Evolutionary conservation across 2,888 invertebrate genomes (phyloP).

Genomic region (Tridacna crocea): DNA sequence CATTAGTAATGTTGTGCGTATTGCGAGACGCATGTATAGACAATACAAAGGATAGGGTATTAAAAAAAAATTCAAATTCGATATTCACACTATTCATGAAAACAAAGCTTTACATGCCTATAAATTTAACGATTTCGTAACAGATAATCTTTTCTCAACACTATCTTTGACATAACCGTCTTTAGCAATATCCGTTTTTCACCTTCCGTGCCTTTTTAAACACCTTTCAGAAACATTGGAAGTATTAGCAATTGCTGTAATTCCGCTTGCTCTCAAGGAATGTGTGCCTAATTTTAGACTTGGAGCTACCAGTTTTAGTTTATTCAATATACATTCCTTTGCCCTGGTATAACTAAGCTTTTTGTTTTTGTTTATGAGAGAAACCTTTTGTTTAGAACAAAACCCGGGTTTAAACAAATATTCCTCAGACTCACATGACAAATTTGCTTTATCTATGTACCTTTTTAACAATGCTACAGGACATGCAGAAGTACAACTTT

Average conservation of each 20-base stretch:
- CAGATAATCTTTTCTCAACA: constrained; percentile 10
- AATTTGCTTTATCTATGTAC: constrained; percentile 15
- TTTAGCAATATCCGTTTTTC: constrained; percentile 35
- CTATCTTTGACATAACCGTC: constrained; percentile 36
- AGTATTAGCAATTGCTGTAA: constrained; percentile 20
- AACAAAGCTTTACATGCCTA: too few relatives aligned
- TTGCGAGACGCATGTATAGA: too few relatives aligned
- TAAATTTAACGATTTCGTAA: too few relatives aligned
- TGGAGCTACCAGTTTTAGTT: constrained; percentile 37
- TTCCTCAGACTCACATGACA: neutral
- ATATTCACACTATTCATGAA: too few relatives aligned
- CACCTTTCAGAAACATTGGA: constrained; percentile 28
- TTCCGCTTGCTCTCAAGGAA: constrained; percentile 36
- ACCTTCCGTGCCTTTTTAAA: constrained; percentile 42
- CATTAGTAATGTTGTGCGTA: too few relatives aligned
- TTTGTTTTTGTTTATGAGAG: constrained; percentile 21
- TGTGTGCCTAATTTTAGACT: constrained; percentile 36
- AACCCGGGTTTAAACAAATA: constrained; percentile 34
- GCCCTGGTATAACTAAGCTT: constrained; percentile 39
- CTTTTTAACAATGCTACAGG: constrained; percentile 26
- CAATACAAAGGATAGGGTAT: too few relatives aligned
- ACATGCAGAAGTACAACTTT: constrained; percentile 34
- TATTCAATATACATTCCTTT: constrained; percentile 27
- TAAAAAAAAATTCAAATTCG: too few relatives aligned
- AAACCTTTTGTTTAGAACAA: constrained; percentile 16